A percentile compares a stretch with the other conserved stretches of the same genome.
Evolutionary conservation across 2,888 invertebrate species (phyloP).

Genomic region (Xylophagus ater): DNA sequence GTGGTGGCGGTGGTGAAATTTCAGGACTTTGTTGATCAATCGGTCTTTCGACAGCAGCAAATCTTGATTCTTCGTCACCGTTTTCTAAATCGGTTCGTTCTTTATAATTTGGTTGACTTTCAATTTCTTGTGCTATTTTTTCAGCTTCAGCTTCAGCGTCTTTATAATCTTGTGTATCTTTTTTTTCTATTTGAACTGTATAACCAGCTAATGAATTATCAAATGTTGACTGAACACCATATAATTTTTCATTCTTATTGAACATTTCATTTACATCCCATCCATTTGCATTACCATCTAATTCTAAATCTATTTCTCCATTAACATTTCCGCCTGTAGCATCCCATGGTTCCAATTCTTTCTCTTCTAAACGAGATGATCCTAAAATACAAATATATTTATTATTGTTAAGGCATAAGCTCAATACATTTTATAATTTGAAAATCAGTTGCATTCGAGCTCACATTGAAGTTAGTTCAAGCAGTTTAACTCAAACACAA

Average conservation of each 20-base stretch:
- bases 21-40: too few relatives aligned
- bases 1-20: constrained; percentile 20
- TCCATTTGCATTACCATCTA: constrained; percentile 74
- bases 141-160: constrained; percentile 58
- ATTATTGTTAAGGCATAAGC: too few relatives aligned
- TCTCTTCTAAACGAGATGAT: constrained; percentile 36
- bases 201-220: constrained; percentile 87
- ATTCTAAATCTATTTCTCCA: constrained; percentile 51
- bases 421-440: too few relatives aligned
- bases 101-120: constrained; percentile 70
- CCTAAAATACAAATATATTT: constrained; percentile 21
- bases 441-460: too few relatives aligned
- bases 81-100: constrained; percentile 79
- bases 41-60: constrained; percentile 72
- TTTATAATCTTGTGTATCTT: constrained; percentile 78
- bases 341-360: constrained; percentile 87
- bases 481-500: too few relatives aligned
- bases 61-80: constrained; percentile 81
- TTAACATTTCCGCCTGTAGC: constrained; percentile 44
- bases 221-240: constrained; percentile 87
- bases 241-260: constrained; percentile 78
- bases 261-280: constrained; percentile 99
- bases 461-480: too few relatives aligned
- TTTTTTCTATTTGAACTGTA: constrained; percentile 74
- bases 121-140: constrained; percentile 87